Percentiles rank a stretch among this genome's conserved stretches.
These are phyloP conservation scores for Nycteola revayana DNA, from an alignment of 2,888 invertebrate genomes.

Conservation along the genomic window DNA sequence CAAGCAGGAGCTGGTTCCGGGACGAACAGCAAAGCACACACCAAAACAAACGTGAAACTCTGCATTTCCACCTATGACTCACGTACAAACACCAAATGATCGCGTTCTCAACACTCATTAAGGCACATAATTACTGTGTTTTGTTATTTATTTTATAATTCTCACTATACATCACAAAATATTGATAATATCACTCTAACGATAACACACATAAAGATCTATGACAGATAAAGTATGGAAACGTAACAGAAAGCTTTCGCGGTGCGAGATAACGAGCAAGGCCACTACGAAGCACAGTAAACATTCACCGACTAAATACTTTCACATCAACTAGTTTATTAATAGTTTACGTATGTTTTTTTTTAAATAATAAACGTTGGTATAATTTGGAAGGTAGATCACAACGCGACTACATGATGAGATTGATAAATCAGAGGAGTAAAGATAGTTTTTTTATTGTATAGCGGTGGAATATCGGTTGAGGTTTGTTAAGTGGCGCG, in stretches of 20 bases:
- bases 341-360: slow-evolving; percentile 46
- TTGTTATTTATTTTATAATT: slow-evolving; percentile 51
- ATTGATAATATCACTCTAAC: slow-evolving; percentile 25
- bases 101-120: slow-evolving; percentile 40
- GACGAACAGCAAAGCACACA: slow-evolving; percentile 55
- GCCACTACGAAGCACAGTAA: slow-evolving; percentile 59
- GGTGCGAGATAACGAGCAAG: slow-evolving; percentile 60
- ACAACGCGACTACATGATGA: slow-evolving; percentile 41
- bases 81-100: slow-evolving; percentile 40
- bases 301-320: slow-evolving; percentile 49
- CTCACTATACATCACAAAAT: slow-evolving; percentile 36
- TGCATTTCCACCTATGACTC: slow-evolving; percentile 62
- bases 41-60: slow-evolving; percentile 48
- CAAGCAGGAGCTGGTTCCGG: slow-evolving; percentile 63
- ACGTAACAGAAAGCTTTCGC: slow-evolving; percentile 48
- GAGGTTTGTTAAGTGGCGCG: slow-evolving; percentile 32
- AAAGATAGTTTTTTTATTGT: slow-evolving; percentile 14
- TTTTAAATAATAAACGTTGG: slow-evolving; percentile 18
- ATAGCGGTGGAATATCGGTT: slow-evolving; percentile 14
- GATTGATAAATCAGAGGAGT: slow-evolving; percentile 19
- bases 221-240: slow-evolving; percentile 26
- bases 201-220: slow-evolving; percentile 26
- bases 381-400: slow-evolving; percentile 31
- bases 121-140: slow-evolving; percentile 70
- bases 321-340: slow-evolving; percentile 47